A percentile compares a stretch with the other conserved stretches of the same genome.
These are phyloP conservation scores for Charadrius vociferus DNA, from an alignment of 2,113 vertebrate genomes.

Conservation along the genomic window DNA sequence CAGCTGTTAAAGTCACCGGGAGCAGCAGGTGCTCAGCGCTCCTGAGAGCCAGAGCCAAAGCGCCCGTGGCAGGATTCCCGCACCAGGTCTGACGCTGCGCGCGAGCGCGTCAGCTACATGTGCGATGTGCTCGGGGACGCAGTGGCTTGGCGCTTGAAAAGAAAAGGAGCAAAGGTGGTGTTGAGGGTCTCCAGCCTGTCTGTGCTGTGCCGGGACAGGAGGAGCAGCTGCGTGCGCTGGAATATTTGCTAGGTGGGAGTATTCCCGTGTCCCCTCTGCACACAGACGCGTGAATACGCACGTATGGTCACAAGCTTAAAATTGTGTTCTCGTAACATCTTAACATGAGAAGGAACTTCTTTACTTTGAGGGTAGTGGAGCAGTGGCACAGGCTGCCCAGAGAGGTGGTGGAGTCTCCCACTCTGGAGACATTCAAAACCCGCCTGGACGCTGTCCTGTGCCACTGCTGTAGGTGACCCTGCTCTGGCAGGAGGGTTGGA, in stretches of 20 bases:
- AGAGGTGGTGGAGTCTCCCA: no score
- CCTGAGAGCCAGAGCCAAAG: neutral
- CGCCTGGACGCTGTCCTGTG: no score
- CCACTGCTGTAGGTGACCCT: no score
- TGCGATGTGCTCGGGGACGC: accelerated
- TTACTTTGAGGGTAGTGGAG: no score
- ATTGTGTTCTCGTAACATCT: accelerated
- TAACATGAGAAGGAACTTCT: no score
- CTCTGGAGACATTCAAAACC: no score
- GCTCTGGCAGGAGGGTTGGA: no score
- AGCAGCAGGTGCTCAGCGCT: neutral
- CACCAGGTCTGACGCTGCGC: accelerated
- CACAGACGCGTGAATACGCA: accelerated
- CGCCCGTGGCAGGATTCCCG: neutral
- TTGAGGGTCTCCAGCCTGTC: no score
- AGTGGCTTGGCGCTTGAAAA: neutral
- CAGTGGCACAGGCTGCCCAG: no score
- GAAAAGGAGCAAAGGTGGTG: no score
- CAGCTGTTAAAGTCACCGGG: neutral
- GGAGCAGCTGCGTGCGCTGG: no score
- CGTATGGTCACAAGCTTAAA: neutral
- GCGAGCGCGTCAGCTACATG: accelerated
- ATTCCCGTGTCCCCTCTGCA: accelerated
- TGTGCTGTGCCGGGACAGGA: no score
- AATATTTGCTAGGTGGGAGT: neutral